Conservation (phyloP, 1,140 invertebrate genomes). For the Gonatopus flavifemur region DNA sequence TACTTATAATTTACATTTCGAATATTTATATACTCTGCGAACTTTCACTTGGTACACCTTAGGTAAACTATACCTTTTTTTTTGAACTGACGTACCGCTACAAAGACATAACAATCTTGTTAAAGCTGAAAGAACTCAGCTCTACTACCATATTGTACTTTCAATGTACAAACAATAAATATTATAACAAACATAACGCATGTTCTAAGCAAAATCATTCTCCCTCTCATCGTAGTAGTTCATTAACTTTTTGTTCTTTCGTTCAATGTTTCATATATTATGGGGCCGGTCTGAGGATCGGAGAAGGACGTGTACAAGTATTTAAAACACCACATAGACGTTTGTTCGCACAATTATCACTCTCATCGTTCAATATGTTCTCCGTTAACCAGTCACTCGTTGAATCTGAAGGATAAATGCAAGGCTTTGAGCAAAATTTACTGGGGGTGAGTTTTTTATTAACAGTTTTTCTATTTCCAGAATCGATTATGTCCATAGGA, state of each 20-base stretch:
- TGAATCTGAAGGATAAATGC: constrained; percentile 25
- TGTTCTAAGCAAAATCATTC: neutral
- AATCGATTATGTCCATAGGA: constrained; percentile 20
- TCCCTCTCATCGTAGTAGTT: neutral
- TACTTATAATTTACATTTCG: neutral
- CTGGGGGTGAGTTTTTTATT: constrained; percentile 18
- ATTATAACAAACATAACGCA: constrained; percentile 19
- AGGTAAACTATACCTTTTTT: too few relatives aligned
- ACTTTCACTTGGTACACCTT: too few relatives aligned
- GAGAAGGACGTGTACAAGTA: constrained; percentile 19
- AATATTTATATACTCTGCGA: neutral
- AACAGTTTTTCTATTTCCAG: constrained; percentile 6
- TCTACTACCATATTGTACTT: constrained; percentile 1
- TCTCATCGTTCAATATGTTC: constrained; percentile 23
- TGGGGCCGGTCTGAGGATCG: constrained; percentile 25
- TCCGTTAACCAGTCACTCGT: constrained; percentile 29
- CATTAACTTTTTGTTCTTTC: too few relatives aligned
- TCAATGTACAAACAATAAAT: constrained; percentile 26
- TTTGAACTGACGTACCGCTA: too few relatives aligned
- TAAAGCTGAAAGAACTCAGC: neutral
- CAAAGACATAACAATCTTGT: too few relatives aligned
- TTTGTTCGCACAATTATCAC: constrained; percentile 22
- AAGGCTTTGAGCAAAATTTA: constrained; percentile 27
- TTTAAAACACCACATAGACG: constrained; percentile 19
- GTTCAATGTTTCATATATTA: constrained; percentile 18